Conservation (phyloP, 2,797 vertebrate genomes). For the Cirrhinus molitorella region DNA sequence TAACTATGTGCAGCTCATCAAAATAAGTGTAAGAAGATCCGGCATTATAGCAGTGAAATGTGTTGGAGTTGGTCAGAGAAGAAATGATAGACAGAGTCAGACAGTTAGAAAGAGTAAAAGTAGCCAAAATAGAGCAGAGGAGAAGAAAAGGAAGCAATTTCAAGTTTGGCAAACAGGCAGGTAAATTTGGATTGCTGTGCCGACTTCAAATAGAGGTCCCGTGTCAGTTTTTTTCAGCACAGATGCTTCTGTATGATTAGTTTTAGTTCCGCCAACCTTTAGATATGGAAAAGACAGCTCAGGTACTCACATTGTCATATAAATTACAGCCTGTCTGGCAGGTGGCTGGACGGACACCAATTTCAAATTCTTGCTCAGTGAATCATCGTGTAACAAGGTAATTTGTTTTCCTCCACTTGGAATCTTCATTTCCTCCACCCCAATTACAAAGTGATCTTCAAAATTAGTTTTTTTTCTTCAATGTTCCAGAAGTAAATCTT, state of each 20-base stretch:
- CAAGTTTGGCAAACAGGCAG: slow-evolving; percentile 25
- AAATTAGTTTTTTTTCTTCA: slow-evolving; percentile 56
- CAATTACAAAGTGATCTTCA: slow-evolving; percentile 59
- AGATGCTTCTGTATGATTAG: slow-evolving; percentile 47
- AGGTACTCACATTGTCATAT: slow-evolving; percentile 49
- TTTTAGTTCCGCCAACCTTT: slow-evolving; percentile 35
- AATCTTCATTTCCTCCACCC: slow-evolving; percentile 50
- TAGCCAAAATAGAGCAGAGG: background rate
- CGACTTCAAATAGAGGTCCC: slow-evolving; percentile 26
- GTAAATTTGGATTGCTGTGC: slow-evolving; percentile 38
- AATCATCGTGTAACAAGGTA: slow-evolving; percentile 61
- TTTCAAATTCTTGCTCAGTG: slow-evolving; percentile 51
- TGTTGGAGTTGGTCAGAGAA: background rate
- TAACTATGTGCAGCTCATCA: background rate
- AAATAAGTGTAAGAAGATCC: background rate
- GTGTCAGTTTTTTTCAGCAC: slow-evolving; percentile 2
- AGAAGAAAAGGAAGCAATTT: slow-evolving; percentile 23
- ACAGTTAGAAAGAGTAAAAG: slow-evolving; percentile 10
- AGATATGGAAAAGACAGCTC: slow-evolving; percentile 48
- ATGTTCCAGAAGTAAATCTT: slow-evolving; percentile 59
- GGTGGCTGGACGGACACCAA: slow-evolving; percentile 42
- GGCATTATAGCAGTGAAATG: background rate
- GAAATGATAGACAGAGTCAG: background rate
- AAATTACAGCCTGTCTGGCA: slow-evolving; percentile 55
- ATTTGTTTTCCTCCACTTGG: slow-evolving; percentile 57